Evolutionary conservation across 2,888 invertebrate species (phyloP), one percentile per base, ranked within the genome.

Genomic region (Augochlorella aurata): DNA sequence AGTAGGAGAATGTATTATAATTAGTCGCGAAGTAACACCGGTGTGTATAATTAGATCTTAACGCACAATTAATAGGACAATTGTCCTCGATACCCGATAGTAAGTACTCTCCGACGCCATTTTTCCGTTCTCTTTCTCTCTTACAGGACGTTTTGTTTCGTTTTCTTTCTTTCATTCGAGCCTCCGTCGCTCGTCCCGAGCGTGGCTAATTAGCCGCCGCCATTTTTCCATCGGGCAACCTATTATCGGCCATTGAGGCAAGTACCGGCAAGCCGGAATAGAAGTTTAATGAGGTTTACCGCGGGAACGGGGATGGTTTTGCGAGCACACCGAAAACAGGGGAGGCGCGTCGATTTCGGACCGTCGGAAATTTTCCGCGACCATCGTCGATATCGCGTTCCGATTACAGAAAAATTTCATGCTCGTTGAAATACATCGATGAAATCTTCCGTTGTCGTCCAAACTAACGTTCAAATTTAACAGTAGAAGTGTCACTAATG

Each of bases 281-380:
- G 92, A 90, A 90, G 90, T 91, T 92, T 92, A 92, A 92, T 89
- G 90, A 92, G 91, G 90, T 91, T 92, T 88, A 89, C 87, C 87
- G 89, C 87, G 88, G 87, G 88, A 88, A 83, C 82, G 81, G 81
- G 65, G 83, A 84, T 81, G 89, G 86, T 87, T 88, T 88, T 83
- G 76, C 85, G 84, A 85, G 75, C 83, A 77, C 61, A 44, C 72
- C 87, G 77, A 78, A 76, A 82, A 87, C 69, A 72, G 61, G 78
- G 67, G 78, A 70, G 49, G 66, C 79, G 67, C 79, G 54, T 67
- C 77, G 49, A 85, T 82, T 81, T 74, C 65, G 75, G 68, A 70
- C 69, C 44, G 54, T 74, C 58, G 50, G 24, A 50, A 68, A 67
- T 67, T 67, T 68, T 50, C 18, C 68, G 49, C 18, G 29, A n/a